Evolutionary conservation across 2,888 invertebrate genomes (phyloP), one percentile per base, ranked within the genome.

Genomic region (Norana najaformis): DNA sequence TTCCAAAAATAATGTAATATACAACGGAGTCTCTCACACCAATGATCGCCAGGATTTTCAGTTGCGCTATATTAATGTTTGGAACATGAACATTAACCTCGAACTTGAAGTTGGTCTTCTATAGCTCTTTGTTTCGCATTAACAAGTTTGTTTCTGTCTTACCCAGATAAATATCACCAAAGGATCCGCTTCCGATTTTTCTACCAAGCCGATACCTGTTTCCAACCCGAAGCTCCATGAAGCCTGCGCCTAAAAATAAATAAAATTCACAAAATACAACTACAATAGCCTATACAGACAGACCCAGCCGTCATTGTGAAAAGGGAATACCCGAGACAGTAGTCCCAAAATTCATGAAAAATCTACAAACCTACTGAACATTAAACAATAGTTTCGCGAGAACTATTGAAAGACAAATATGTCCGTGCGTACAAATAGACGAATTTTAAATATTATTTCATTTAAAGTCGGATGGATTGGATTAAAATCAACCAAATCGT

Each of bases 121-220:
- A n/a, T 69, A 69, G 69, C n/a, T 69, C 69, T 69, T 69, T 69
- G 69, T 69, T 69, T n/a, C n/a, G 69, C 69, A 69, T 69, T 1
- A 69, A 69, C 69, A 69, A 69, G 69, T 69, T 69, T 85, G 36
- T 85, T 85, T 85, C 85, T 37, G 36, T 85, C 96, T 96, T 95
- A 97, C 98, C 99, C 95, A 99, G 96, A 96, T 99, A 99, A 95
- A 99, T 99, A 96, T 99, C 99, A 94, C 99, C 99, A 96, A 99
- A 99, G 91, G 99, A 99, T 93, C 99, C 99, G 94, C 98, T 98
- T 94, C 99, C 98, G 95, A 99, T 98, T 96, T 99, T 99, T 94
- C 99, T 97, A 94, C 98, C 98, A 94, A 99, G 96, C 95, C 99
- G 97, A 96, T 98, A 99, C 96, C 98, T 98, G 96, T 98, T 98